Evolutionary conservation across 2,888 invertebrate genomes (phyloP), one percentile per base, ranked within the genome.

Genomic region (Laspeyria flexula): DNA sequence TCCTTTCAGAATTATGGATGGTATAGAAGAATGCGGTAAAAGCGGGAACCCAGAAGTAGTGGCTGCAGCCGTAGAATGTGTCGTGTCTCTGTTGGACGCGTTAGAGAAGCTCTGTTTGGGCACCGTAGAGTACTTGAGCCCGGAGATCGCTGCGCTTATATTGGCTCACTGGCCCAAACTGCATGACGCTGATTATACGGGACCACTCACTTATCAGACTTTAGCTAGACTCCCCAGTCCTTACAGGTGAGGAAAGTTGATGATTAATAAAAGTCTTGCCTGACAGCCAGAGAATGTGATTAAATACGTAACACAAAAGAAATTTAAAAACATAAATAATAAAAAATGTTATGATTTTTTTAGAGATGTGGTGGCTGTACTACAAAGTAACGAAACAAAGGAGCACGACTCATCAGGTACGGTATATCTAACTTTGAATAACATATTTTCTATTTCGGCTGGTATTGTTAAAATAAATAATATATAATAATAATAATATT

Each of bases 11-110:
- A 96, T 97, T 68, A 96, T 98, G 94, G 98, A 98, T 77, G 97
- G 97, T 0, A 96, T 98, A 80, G 97, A 98, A 86, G 98, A 98
- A 86, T 97, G 97, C 53, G 96, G 97, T n/a, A 95, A 95, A 63
- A 96, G 96, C 58, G 96, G 94, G 41, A 96, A 96, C 60, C 95
- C 96, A 11, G 94, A 95, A 54, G 95, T 96, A 3, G 90, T 97
- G n/a, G 93, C 95, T 40, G 96, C 96, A 0, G 96, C 96, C 60
- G 96, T 97, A 0, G 96, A 96, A 68, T 97, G 97, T 71, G 96
- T 97, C 43, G 96, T 96, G 3, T 96, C 97, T 0, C 93, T 98
- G 58, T 88, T 98, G 21, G 96, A 96, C 27, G 96, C 97, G 1
- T 85, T 98, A 25, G 97, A 97, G 80, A 95, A 96, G 50, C 90